A percentile compares a stretch with the other conserved stretches of the same genome.
These are phyloP conservation scores for Poecilus cupreus DNA, from an alignment of 2,888 invertebrate species.

Conservation along the genomic window DNA sequence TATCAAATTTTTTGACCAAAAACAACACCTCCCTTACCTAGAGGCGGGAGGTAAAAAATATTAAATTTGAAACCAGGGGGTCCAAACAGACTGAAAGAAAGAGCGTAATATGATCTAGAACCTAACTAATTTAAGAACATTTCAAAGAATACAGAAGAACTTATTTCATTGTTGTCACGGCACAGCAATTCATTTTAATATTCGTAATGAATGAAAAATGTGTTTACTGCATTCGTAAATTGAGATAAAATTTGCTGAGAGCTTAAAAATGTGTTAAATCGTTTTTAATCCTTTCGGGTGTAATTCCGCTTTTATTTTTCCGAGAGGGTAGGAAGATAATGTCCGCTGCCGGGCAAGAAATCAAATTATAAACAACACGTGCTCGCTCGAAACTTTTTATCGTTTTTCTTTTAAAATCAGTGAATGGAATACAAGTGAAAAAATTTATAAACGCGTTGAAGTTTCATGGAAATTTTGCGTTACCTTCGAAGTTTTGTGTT, in stretches of 20 bases:
- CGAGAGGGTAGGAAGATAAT: conserved; percentile 26
- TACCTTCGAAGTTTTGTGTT: conserved; percentile 16
- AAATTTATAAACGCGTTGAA: conserved; percentile 8
- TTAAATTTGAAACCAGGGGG: too few relatives aligned
- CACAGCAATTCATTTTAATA: conserved; percentile 3
- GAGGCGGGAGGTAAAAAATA: too few relatives aligned
- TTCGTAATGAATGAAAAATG: conserved; percentile 6
- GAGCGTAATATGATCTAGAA: too few relatives aligned
- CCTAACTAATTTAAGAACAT: too few relatives aligned
- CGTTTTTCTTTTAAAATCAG: conserved; percentile 18
- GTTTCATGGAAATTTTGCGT: not conserved
- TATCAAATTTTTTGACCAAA: too few relatives aligned
- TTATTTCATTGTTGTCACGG: too few relatives aligned
- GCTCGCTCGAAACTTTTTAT: conserved; percentile 13
- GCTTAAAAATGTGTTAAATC: conserved; percentile 32
- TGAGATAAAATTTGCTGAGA: conserved; percentile 10
- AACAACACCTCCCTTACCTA: too few relatives aligned
- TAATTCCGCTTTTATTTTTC: conserved; percentile 32
- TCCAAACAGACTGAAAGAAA: too few relatives aligned
- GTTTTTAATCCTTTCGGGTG: conserved; percentile 25
- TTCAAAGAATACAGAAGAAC: too few relatives aligned
- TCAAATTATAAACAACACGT: conserved; percentile 47
- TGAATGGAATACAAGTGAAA: conserved; percentile 29
- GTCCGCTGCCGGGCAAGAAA: conserved; percentile 29
- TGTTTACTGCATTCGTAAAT: conserved; percentile 25